Percentiles rank a stretch among this genome's conserved stretches.
phyloP scores from a whole-genome alignment of 2,888 invertebrate genomes.

The Drosophila meridiana region DNA sequence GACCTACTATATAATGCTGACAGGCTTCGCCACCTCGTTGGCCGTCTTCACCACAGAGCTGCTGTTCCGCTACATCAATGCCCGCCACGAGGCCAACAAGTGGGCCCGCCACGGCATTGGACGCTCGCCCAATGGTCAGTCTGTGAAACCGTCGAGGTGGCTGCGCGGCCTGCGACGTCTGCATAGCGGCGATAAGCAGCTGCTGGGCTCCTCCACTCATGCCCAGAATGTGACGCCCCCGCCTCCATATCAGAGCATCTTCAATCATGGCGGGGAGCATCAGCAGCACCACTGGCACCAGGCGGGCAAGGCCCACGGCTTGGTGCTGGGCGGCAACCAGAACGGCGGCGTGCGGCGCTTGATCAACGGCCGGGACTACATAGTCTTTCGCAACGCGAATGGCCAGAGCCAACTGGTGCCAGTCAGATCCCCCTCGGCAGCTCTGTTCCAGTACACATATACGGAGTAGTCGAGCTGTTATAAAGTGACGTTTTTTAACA shows the following conservation, averaged over 20 bases:
- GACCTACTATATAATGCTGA: constrained; percentile 91
- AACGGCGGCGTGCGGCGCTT: constrained; percentile 85
- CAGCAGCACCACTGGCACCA: constrained; percentile 66
- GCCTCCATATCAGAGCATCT: constrained; percentile 88
- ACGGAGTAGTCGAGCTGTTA: constrained; percentile 69
- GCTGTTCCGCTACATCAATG: constrained; percentile 82
- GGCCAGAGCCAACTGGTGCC: constrained; percentile 90
- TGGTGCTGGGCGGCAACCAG: constrained; percentile 50
- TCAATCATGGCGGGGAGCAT: constrained; percentile 54
- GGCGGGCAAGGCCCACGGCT: constrained; percentile 54
- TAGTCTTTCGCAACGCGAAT: constrained; percentile 87
- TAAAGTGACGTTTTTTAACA: neutral
- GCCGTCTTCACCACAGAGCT: constrained; percentile 89
- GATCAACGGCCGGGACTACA: constrained; percentile 92
- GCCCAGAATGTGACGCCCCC: constrained; percentile 86
- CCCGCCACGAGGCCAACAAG: constrained; percentile 64
- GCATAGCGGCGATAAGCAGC: constrained; percentile 54
- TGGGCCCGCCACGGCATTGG: constrained; percentile 79
- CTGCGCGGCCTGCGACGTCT: constrained; percentile 49
- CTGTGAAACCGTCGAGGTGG: constrained; percentile 72
- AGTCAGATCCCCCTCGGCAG: constrained; percentile 90
- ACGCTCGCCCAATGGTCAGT: constrained; percentile 76
- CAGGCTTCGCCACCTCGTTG: constrained; percentile 89
- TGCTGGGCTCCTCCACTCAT: constrained; percentile 54
- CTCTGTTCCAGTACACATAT: constrained; percentile 89